A percentile compares a stretch with the other conserved stretches of the same genome.
phyloP scores from a whole-genome alignment of 2,888 invertebrate genomes.

The Andricus quercusramuli region DNA sequence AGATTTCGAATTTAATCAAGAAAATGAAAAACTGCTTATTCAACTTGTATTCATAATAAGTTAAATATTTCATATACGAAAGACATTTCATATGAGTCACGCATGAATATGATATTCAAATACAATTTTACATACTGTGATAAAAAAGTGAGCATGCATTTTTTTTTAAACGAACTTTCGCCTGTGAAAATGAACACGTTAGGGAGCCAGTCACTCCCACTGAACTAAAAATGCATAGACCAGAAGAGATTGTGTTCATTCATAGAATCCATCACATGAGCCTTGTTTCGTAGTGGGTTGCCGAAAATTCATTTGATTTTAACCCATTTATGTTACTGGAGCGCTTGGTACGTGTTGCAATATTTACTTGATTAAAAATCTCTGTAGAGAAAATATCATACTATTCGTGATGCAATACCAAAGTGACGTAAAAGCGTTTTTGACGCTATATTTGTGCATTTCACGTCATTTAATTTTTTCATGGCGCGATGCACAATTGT shows the following conservation, averaged over 20 bases:
- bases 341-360: not conserved
- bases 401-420: not conserved
- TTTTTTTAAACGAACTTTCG: not conserved
- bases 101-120: not conserved
- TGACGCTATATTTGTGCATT: slow-evolving; percentile 9
- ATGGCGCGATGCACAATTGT: not conserved
- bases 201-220: not conserved
- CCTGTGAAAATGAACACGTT: slow-evolving; percentile 19
- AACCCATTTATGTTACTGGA: not conserved
- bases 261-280: not conserved
- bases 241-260: not conserved
- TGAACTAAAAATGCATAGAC: slow-evolving; percentile 29
- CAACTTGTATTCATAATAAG: no score
- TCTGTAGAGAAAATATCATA: not conserved
- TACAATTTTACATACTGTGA: not conserved
- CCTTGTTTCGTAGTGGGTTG: not conserved
- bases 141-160: not conserved
- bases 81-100: no score
- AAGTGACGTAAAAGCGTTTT: slow-evolving; percentile 8
- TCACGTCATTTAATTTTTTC: slow-evolving; percentile 25
- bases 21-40: no score
- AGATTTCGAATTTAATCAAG: no score
- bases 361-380: slow-evolving; percentile 17
- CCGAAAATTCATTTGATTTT: slow-evolving; percentile 11
- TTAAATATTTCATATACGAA: no score